phyloP scores from a whole-genome alignment of 2,113 vertebrate species.

The Syrmaticus mikado region DNA sequence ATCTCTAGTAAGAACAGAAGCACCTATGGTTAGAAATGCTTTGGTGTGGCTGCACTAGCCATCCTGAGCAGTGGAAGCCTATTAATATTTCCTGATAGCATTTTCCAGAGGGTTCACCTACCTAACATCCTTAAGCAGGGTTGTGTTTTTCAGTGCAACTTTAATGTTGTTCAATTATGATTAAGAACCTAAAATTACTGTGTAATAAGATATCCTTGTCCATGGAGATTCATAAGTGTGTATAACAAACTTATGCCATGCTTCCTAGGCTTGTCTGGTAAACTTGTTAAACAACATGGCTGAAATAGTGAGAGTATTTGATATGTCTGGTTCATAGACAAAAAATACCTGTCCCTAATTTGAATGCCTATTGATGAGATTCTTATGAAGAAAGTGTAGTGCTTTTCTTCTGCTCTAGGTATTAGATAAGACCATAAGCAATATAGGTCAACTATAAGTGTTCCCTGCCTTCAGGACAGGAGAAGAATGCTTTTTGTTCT shows the following conservation, averaged over 20 bases:
- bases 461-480: not conserved
- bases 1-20: not conserved
- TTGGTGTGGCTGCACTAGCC: not conserved
- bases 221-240: not conserved
- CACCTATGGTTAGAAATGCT: not conserved
- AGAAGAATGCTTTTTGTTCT: not conserved
- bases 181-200: not conserved
- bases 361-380: not conserved
- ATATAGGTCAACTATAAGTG: not conserved
- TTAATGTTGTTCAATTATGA: not conserved
- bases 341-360: not conserved
- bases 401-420: not conserved
- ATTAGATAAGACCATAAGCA: not conserved
- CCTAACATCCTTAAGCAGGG: not conserved
- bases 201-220: not conserved
- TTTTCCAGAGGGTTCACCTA: not conserved
- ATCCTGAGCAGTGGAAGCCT: not conserved
- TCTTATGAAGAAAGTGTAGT: not conserved
- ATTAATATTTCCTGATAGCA: too few species aligned
- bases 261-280: not conserved
- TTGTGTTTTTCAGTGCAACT: not conserved
- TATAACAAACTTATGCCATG: not conserved
- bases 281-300: not conserved
- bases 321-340: not conserved
- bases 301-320: not conserved